phyloP scores from a whole-genome alignment of 1,140 invertebrate species.

The Orchestia grillus region DNA sequence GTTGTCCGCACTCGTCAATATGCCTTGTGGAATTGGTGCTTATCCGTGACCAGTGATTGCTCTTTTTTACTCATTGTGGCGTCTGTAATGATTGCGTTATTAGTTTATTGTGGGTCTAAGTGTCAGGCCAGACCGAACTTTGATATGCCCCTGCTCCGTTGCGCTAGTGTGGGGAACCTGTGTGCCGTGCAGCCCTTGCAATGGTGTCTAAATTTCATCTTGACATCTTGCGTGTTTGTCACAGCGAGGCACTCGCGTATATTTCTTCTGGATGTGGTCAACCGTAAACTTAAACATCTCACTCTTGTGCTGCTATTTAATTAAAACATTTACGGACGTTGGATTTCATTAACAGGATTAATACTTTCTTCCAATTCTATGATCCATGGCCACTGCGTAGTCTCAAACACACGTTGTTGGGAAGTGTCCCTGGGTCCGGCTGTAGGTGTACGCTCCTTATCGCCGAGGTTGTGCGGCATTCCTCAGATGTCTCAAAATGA shows the following conservation, averaged over 20 bases:
- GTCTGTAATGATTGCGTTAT: background rate
- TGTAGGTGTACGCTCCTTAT: background rate
- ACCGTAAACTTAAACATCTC: background rate
- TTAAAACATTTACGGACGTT: background rate
- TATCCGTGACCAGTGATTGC: background rate
- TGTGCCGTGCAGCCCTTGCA: background rate
- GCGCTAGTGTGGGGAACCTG: too few relatives aligned
- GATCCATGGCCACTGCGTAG: too few relatives aligned
- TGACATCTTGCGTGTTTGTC: background rate
- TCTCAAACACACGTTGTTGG: too few relatives aligned
- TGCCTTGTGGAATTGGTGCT: background rate
- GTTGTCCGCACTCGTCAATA: background rate
- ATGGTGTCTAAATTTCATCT: background rate
- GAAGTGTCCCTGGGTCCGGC: background rate
- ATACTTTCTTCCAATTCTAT: too few relatives aligned
- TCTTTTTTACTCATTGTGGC: background rate
- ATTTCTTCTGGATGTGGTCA: background rate
- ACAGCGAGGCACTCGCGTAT: background rate
- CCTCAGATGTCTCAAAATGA: background rate
- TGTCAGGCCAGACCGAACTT: background rate
- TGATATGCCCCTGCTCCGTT: background rate
- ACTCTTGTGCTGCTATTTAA: background rate
- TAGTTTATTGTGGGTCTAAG: background rate
- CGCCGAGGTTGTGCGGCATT: background rate
- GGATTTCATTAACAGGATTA: background rate